These are phyloP conservation scores for Drosophila kohkoa DNA, from an alignment of 1,140 invertebrate species.

Conservation along the genomic window DNA sequence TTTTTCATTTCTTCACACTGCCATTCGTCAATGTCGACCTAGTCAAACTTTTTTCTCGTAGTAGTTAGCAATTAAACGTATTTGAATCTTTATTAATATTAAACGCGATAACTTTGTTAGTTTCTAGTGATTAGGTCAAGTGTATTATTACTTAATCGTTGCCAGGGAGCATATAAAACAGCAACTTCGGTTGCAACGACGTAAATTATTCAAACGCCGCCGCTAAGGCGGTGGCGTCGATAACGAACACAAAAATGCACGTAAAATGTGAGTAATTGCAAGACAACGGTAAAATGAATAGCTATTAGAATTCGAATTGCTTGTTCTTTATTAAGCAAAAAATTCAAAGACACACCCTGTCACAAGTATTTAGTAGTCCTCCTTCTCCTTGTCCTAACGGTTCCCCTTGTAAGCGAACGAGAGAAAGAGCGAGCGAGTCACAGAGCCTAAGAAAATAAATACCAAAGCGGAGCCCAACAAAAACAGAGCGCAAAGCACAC, in stretches of 20 bases:
- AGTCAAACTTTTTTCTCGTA: no score
- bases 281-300: neutral
- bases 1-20: no score
- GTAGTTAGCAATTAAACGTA: no score
- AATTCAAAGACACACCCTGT: neutral
- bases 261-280: constrained; percentile 24
- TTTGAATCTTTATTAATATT: no score
- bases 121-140: neutral
- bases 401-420: constrained; percentile 7
- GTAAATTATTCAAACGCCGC: constrained; percentile 23
- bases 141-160: neutral
- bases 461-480: constrained; percentile 47
- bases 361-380: neutral
- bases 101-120: neutral
- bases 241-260: neutral
- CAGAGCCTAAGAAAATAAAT: constrained; percentile 28
- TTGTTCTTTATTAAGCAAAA: no score
- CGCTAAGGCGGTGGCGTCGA: constrained; percentile 51
- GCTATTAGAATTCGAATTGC: neutral
- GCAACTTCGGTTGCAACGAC: constrained; percentile 6
- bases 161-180: neutral
- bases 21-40: no score
- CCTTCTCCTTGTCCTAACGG: constrained; percentile 16
- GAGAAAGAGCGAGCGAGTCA: constrained; percentile 19
- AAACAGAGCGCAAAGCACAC: constrained; percentile 35